Conservation (phyloP, 2,797 vertebrate species). For the Myioborus miniatus region DNA sequence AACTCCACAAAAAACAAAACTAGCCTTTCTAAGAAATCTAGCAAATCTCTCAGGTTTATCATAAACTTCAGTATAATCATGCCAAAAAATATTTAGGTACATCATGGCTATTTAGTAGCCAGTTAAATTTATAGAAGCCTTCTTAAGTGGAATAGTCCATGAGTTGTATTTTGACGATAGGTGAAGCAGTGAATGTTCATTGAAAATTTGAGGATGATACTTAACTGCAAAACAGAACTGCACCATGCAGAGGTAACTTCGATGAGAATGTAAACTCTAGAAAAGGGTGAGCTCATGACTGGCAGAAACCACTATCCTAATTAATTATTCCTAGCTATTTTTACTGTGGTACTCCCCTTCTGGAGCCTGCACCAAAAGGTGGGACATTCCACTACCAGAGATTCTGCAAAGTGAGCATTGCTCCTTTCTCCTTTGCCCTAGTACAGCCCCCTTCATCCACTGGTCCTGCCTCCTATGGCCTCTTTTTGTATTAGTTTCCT, state of each 20-base stretch:
- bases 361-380: not conserved
- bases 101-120: not conserved
- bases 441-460: not conserved
- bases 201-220: not conserved
- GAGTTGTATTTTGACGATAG: not conserved
- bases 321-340: not conserved
- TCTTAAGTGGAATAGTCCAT: not conserved
- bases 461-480: not conserved
- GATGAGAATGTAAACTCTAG: not conserved
- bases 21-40: not conserved
- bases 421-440: not conserved
- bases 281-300: not conserved
- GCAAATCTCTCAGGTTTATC: not conserved
- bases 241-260: rapidly evolving
- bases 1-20: not conserved
- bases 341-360: not conserved
- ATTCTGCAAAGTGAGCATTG: not conserved
- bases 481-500: not conserved
- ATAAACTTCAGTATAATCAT: not conserved
- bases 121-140: not conserved
- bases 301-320: not conserved
- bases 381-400: not conserved
- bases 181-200: not conserved
- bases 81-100: not conserved
- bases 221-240: not conserved